phyloP scores from a whole-genome alignment of 2,888 invertebrate genomes.

The Chesias legatella region DNA sequence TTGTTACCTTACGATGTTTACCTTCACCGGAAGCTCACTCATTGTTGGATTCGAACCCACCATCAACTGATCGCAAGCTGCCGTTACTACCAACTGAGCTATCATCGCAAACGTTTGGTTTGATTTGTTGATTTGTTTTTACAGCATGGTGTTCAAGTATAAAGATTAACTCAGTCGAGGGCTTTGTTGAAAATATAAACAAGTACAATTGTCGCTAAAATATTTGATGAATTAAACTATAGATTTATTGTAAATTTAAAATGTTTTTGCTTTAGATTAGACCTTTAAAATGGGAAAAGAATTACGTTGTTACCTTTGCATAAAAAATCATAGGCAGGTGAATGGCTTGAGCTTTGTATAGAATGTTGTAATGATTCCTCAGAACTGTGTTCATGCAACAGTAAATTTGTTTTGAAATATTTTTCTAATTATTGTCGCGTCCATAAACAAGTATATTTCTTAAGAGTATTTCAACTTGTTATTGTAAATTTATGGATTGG shows the following conservation, averaged over 20 bases:
- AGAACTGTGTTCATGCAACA: background rate
- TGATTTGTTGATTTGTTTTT: conserved; percentile 28
- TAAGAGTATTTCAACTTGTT: background rate
- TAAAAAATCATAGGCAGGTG: conserved; percentile 10
- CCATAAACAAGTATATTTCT: background rate
- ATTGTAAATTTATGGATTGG: too few species aligned
- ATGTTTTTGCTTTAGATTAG: conserved; percentile 8
- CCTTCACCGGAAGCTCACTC: too few species aligned
- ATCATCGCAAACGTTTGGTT: conserved; percentile 25
- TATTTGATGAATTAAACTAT: background rate
- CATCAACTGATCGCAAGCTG: too few species aligned
- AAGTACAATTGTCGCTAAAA: conserved; percentile 2
- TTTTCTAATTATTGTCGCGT: conserved; percentile 5
- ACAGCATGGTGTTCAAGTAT: conserved; percentile 28
- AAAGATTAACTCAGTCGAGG: conserved; percentile 19
- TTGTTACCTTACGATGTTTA: too few species aligned
- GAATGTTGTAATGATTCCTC: conserved; percentile 7
- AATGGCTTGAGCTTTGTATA: conserved; percentile 23
- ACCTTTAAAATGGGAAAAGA: conserved; percentile 3
- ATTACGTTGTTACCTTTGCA: conserved; percentile 4
- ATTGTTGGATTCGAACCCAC: too few species aligned
- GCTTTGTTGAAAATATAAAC: conserved; percentile 17
- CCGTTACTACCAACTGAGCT: too few species aligned
- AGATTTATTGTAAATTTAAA: background rate
- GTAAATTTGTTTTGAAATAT: conserved; percentile 1